Percentiles rank a stretch among this genome's conserved stretches.
Evolutionary conservation across 2,797 vertebrate genomes (phyloP).

Genomic region (Lutjanus argentimaculatus): DNA sequence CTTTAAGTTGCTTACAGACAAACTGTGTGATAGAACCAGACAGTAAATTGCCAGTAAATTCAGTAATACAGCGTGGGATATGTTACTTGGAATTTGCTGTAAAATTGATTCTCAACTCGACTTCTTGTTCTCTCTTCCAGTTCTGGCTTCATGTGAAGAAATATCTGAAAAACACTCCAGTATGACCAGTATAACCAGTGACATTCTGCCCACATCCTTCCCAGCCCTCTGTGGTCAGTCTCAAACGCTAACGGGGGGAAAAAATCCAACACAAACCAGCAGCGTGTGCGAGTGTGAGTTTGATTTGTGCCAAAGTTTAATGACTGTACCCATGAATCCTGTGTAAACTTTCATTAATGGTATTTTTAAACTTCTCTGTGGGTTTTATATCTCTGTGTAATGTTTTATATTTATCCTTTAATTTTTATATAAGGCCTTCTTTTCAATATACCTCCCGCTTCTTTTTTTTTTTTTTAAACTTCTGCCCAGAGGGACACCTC

Average conservation of each 20-base stretch:
- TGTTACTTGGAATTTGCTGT: not conserved
- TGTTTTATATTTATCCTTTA: conserved; percentile 77
- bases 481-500: conserved; percentile 16
- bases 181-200: conserved; percentile 56
- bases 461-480: conserved; percentile 7
- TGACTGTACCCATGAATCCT: conserved; percentile 46
- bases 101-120: not conserved
- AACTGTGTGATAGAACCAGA: not conserved
- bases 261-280: conserved; percentile 35
- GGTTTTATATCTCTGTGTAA: conserved; percentile 64
- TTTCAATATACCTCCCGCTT: conserved; percentile 19
- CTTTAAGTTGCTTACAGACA: not conserved
- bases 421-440: conserved; percentile 51
- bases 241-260: conserved; percentile 60
- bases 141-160: conserved; percentile 87
- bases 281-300: conserved; percentile 29
- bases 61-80: not conserved
- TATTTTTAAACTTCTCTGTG: conserved; percentile 59
- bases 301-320: conserved; percentile 73
- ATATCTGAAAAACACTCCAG: conserved; percentile 42
- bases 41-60: not conserved
- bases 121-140: conserved; percentile 60
- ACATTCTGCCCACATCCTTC: conserved; percentile 43
- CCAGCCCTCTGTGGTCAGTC: conserved; percentile 60
- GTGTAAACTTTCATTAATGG: conserved; percentile 47